Percentiles rank a stretch among this genome's conserved stretches.
Conservation (phyloP, 1,140 invertebrate species). For the Brachionus sp. region DNA sequence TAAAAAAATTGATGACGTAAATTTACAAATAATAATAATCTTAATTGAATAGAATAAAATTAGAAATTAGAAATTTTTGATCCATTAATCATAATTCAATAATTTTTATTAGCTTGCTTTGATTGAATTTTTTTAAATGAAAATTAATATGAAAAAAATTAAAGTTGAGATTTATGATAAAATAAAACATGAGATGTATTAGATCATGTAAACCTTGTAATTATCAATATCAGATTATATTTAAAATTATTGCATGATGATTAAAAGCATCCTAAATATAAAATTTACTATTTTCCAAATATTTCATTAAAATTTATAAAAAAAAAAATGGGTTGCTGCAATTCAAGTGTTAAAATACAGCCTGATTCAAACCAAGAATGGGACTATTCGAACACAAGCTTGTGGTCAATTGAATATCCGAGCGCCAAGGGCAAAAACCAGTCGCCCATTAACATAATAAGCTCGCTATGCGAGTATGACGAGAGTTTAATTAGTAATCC, state of each 20-base stretch:
- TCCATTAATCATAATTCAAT: not conserved
- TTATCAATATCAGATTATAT: not conserved
- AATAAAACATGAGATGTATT: not conserved
- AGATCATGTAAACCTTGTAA: not conserved
- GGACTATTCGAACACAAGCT: not conserved
- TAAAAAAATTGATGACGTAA: no score
- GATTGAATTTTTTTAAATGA: not conserved
- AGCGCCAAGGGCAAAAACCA: constrained; percentile 3
- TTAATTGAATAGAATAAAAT: no score
- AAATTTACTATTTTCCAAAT: not conserved
- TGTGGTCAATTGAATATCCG: not conserved
- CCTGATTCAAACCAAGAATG: not conserved
- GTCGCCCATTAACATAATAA: constrained; percentile 37
- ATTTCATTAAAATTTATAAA: not conserved
- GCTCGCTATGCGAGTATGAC: not conserved
- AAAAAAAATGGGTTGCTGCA: not conserved
- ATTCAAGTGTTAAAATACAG: not conserved
- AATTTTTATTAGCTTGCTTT: no score
- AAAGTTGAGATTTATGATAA: not conserved
- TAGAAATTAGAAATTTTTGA: not conserved
- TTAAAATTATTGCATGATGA: not conserved
- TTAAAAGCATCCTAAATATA: not conserved
- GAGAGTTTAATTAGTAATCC: not conserved
- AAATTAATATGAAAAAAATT: not conserved
- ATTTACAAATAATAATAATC: no score